Base-by-base conservation (phyloP, 2,113 vertebrate genomes). In the Thermophis baileyi region DNA sequence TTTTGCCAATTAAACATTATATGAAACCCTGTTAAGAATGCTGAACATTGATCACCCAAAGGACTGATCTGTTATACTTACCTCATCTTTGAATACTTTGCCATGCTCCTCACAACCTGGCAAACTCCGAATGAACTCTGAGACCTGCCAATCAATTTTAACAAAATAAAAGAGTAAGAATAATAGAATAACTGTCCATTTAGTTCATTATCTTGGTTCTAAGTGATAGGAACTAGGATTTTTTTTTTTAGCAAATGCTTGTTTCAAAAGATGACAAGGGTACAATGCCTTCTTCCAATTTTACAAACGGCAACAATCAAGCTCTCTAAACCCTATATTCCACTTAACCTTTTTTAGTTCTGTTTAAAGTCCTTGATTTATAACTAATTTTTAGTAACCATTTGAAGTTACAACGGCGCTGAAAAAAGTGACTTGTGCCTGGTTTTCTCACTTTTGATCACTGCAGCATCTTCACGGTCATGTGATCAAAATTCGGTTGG, bases 61-160 rank as follows among this genome's bases (percentile, higher is more conserved):
- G 12, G 40, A 44, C 8, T 30, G 3, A 60, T 91, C 88, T 50
- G 4, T 44, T 53, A 91, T 14, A 97, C 97, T 95, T 96, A 98
- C 98, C 97, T 98, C 98, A 69, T 98, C 98, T 96, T 98, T 98
- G 97, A 98, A 98, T n/a, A 98, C 98, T 54, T 98, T 98, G 89
- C 98, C 98, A 47, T 98, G 98, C 91, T 98, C 98, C 96, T 98
- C 97, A 94, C 98, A 98, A 35, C 98, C 98, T 44, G 98, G 98
- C 92, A 98, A 97, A 93, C 98, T 98, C 95, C 98, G 98, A 96
- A 98, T 98, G 95, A 98, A 98, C 95, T 98, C 98, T 63, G 98
- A 98, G 30, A 98, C 98, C 98, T 98, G 96, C 89, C 95, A 95
- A 60, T 95, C 96, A 96, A 95, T 57, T 74, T 93, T 8, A 95